Percentiles rank a stretch among this genome's conserved stretches.
phyloP scores from a whole-genome alignment of 2,888 invertebrate species.

The Drosophila niveifrons region DNA sequence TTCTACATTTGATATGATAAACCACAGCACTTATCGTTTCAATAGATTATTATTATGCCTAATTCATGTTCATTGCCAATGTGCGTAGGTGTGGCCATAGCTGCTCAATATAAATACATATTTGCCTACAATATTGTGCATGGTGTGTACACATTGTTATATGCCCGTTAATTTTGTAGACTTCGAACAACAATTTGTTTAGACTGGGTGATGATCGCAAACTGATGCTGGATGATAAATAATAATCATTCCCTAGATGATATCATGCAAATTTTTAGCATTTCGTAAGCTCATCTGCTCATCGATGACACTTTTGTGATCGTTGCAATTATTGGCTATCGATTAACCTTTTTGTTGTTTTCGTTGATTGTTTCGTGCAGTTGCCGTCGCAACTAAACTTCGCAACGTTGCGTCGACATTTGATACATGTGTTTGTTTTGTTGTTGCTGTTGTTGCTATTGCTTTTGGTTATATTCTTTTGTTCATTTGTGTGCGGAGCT shows the following conservation, averaged over 20 bases:
- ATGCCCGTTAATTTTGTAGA: conserved; percentile 32
- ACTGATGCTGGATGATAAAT: conserved; percentile 33
- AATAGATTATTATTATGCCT: neutral
- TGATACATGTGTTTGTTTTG: conserved; percentile 42
- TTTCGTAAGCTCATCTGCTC: conserved; percentile 42
- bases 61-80: conserved; percentile 1
- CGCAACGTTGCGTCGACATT: conserved; percentile 36
- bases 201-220: conserved; percentile 41
- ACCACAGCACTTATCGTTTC: neutral
- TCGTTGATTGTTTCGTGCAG: conserved; percentile 10
- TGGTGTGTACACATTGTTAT: conserved; percentile 24
- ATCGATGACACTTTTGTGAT: conserved; percentile 38
- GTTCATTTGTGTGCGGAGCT: conserved; percentile 46
- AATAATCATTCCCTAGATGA: conserved; percentile 49
- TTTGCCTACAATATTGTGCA: conserved; percentile 18
- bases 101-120: conserved; percentile 31
- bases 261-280: conserved; percentile 73
- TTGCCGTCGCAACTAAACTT: conserved; percentile 20
- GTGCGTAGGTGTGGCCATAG: conserved; percentile 24
- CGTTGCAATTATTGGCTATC: conserved; percentile 46
- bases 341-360: conserved; percentile 43
- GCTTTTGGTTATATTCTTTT: conserved; percentile 46
- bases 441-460: conserved; percentile 35
- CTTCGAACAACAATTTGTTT: conserved; percentile 35
- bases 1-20: neutral